Conservation (phyloP, 1,140 invertebrate species). For the Calephelis virginiensis region DNA sequence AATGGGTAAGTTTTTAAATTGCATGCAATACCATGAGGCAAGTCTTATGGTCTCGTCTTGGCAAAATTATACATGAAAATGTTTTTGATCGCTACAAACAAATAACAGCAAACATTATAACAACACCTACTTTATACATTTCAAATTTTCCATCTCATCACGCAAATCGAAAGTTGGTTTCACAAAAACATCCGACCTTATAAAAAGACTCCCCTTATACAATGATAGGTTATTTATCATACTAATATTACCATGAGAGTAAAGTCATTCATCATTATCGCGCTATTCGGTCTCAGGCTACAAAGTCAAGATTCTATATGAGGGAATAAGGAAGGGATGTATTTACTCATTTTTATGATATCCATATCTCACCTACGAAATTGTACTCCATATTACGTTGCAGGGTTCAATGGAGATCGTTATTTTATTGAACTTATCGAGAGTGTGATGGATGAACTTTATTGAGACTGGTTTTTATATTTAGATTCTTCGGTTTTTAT, state of each 20-base stretch:
- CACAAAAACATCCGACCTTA: no score
- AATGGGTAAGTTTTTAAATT: no score
- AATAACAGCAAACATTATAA: no score
- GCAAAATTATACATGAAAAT: no score
- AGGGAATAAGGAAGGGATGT: conserved; percentile 12
- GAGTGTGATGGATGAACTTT: neutral
- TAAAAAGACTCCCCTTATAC: neutral
- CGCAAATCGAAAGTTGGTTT: no score
- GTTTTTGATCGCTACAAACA: no score
- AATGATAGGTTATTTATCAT: conserved; percentile 13
- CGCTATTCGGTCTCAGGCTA: conserved; percentile 7
- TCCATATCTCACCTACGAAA: conserved; percentile 11
- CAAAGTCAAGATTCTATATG: conserved; percentile 11
- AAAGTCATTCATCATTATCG: conserved; percentile 11
- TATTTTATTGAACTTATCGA: neutral
- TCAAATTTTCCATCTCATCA: no score
- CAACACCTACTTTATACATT: no score
- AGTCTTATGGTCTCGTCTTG: no score
- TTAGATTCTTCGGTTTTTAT: no score
- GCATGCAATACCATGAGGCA: no score
- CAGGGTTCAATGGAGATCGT: neutral
- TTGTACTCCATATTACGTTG: conserved; percentile 8
- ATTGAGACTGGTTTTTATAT: no score
- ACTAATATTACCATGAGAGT: conserved; percentile 15
- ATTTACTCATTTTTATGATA: conserved; percentile 14